phyloP scores from a whole-genome alignment of 2,797 vertebrate species.

The Carapus acus region DNA sequence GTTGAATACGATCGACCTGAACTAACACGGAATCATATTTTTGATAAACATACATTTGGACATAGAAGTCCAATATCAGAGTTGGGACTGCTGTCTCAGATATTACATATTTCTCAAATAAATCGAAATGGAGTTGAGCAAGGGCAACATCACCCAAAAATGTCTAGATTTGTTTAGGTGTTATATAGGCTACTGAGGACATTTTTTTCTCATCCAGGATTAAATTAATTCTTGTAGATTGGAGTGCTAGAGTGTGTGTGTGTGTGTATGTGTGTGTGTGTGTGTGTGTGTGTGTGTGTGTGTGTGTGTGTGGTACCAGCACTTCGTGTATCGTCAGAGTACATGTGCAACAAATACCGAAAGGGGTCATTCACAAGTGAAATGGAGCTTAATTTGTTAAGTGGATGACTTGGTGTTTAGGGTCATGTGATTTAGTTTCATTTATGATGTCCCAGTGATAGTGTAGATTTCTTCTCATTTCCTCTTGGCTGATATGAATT shows the following conservation, averaged over 20 bases:
- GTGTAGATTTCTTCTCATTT: conserved; percentile 54
- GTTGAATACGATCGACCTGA: too few relatives aligned
- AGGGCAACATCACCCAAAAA: not conserved
- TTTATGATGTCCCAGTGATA: conserved; percentile 51
- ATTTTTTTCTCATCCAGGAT: too few relatives aligned
- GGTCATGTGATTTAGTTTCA: conserved; percentile 52
- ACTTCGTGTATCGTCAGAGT: conserved; percentile 25
- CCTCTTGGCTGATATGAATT: conserved; percentile 52
- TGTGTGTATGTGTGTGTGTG: conserved; percentile 28
- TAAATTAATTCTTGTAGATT: too few relatives aligned
- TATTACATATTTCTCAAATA: conserved; percentile 7
- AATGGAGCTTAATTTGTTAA: conserved; percentile 48
- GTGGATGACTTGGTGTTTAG: conserved; percentile 50
- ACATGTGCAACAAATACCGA: conserved; percentile 26
- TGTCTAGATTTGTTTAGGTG: conserved; percentile 6
- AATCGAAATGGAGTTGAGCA: not conserved
- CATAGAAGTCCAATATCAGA: conserved; percentile 7
- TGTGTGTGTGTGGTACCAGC: conserved; percentile 46
- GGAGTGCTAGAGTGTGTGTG: too few relatives aligned
- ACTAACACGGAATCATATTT: too few relatives aligned
- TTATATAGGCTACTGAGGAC: too few relatives aligned
- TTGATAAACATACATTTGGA: not conserved
- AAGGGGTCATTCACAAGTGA: conserved; percentile 39
- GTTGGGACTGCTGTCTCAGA: conserved; percentile 8
- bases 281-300: conserved; percentile 46